phyloP scores from a whole-genome alignment of 2,113 vertebrate species.

The Proterorhinus semilunaris region DNA sequence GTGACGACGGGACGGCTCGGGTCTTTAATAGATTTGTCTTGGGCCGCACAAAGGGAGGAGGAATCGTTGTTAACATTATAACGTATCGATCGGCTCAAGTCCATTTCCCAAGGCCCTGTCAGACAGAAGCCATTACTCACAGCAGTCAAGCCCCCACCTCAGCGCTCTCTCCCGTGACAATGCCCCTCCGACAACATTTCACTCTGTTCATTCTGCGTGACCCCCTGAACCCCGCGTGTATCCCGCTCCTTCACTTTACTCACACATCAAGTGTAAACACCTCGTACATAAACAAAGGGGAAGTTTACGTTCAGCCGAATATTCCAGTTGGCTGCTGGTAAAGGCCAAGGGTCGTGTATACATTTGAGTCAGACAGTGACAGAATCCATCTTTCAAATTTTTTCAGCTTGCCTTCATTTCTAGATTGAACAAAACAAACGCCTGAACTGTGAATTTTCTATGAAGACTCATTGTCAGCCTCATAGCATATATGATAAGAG shows the following conservation, averaged over 20 bases:
- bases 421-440: background rate
- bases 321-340: slow-evolving; percentile 1
- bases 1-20: slow-evolving; percentile 57
- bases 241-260: slow-evolving; percentile 22
- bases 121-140: slow-evolving; percentile 72
- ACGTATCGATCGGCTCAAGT: slow-evolving; percentile 72
- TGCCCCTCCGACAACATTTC: slow-evolving; percentile 34
- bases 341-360: background rate
- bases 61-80: slow-evolving; percentile 79
- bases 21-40: slow-evolving; percentile 76
- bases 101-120: slow-evolving; percentile 69
- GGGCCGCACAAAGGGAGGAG: slow-evolving; percentile 67
- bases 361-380: background rate
- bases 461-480: no score
- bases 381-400: slow-evolving; percentile 1
- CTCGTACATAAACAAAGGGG: slow-evolving; percentile 5
- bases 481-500: no score
- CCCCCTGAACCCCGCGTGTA: slow-evolving; percentile 28
- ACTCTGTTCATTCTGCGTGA: slow-evolving; percentile 40
- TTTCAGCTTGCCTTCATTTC: background rate
- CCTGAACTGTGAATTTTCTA: background rate
- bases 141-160: slow-evolving; percentile 52
- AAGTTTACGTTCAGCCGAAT: slow-evolving; percentile 6
- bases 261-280: slow-evolving; percentile 19
- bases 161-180: no score